A percentile compares a stretch with the other conserved stretches of the same genome.
These are phyloP conservation scores for Eristalinus aeneus DNA, from an alignment of 2,888 invertebrate species.

Conservation along the genomic window DNA sequence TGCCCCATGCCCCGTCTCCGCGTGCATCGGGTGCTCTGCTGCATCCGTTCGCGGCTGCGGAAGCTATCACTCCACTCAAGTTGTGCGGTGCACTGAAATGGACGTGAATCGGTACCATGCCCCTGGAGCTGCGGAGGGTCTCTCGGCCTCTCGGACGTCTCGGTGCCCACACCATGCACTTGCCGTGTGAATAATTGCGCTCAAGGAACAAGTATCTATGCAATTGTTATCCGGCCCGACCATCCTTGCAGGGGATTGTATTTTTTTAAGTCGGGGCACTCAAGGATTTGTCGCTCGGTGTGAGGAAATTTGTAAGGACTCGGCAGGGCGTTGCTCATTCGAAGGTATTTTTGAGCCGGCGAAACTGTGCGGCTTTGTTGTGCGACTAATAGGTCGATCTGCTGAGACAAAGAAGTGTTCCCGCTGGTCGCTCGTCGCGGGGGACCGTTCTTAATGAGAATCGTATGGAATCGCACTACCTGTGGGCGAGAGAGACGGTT, in stretches of 20 bases:
- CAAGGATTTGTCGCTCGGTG: conserved; percentile 33
- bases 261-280: background rate
- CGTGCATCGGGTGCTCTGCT: conserved; percentile 59
- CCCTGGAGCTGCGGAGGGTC: conserved; percentile 10
- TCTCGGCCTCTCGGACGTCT: background rate
- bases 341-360: conserved; percentile 37
- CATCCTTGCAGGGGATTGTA: background rate
- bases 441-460: conserved; percentile 16
- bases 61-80: conserved; percentile 71
- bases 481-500: background rate
- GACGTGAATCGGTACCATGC: conserved; percentile 43
- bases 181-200: conserved; percentile 63
- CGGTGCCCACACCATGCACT: conserved; percentile 48
- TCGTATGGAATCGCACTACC: conserved; percentile 22
- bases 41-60: conserved; percentile 67
- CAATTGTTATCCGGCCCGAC: background rate
- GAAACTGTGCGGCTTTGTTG: conserved; percentile 1
- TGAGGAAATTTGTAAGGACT: conserved; percentile 2
- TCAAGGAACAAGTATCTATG: conserved; percentile 12
- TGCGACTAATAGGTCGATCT: conserved; percentile 19
- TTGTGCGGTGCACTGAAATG: conserved; percentile 55
- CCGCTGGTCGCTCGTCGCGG: conserved; percentile 8
- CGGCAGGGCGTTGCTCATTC: conserved; percentile 34
- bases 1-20: conserved; percentile 14
- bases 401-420: conserved; percentile 10